Evolutionary conservation across 2,113 vertebrate genomes (phyloP).

Genomic region (Sinocyclocheilus rhinocerous): DNA sequence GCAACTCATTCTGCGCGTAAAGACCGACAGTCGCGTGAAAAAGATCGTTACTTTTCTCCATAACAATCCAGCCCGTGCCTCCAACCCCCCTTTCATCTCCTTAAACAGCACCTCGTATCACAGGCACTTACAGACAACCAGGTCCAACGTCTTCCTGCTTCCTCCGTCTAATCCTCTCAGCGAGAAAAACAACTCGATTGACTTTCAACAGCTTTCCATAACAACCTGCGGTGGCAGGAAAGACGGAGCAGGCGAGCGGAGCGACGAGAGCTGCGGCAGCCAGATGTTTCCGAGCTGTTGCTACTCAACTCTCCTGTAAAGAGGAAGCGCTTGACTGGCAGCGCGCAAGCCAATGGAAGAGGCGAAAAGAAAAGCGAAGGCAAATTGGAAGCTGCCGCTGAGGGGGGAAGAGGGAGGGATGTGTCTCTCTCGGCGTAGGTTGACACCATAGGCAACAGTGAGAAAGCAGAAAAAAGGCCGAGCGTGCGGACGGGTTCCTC

Average conservation of each 20-base stretch:
- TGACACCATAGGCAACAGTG: constrained; percentile 77
- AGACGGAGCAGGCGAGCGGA: constrained; percentile 61
- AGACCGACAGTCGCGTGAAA: constrained; percentile 70
- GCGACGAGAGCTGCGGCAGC: constrained; percentile 77
- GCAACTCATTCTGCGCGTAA: constrained; percentile 65
- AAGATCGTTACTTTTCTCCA: constrained; percentile 76
- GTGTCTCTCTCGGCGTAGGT: constrained; percentile 77
- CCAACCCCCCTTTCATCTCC: constrained; percentile 62
- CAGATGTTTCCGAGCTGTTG: constrained; percentile 88
- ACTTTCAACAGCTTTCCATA: constrained; percentile 80
- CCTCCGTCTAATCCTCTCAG: constrained; percentile 64
- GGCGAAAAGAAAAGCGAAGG: constrained; percentile 69
- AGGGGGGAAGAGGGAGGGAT: constrained; percentile 72
- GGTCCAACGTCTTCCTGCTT: constrained; percentile 72
- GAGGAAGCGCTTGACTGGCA: constrained; percentile 78
- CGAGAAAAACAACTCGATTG: constrained; percentile 67
- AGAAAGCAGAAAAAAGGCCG: constrained; percentile 70
- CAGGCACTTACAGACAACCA: constrained; percentile 78
- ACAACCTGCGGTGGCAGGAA: constrained; percentile 72
- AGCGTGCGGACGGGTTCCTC: constrained; percentile 69
- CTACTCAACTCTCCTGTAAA: constrained; percentile 78
- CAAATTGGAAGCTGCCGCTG: constrained; percentile 75
- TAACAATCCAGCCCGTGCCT: constrained; percentile 66
- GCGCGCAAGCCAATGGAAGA: constrained; percentile 75
- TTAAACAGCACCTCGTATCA: constrained; percentile 70